Evolutionary conservation across 2,888 invertebrate genomes (phyloP), one percentile per base, ranked within the genome.

Genomic region (Sthenelais limicola): DNA sequence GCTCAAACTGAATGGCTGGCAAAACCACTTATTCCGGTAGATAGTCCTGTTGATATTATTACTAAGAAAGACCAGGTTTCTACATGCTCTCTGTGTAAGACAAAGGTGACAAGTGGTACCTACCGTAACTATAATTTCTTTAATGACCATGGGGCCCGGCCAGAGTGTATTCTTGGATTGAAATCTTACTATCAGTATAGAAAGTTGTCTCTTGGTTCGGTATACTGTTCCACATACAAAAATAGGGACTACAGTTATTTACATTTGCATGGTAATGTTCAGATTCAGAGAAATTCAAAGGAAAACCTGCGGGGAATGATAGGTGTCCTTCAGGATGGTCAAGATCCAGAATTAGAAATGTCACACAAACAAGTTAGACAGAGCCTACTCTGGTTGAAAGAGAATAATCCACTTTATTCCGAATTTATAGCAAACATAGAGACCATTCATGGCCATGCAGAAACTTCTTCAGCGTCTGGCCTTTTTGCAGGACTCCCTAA

Each of bases 401-500:
- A 32, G n/a, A 28, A 56, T 21, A 56, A 56, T 28, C 7, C 5
- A 12, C 56, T 56, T n/a, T 56, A 56, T 32, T 5, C 30, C 15
- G 56, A 56, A 56, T 56, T 56, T 21, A 3, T 56, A 12, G 30
- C 56, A 4, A 56, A 56, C 30, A 2, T 32, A 3, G 56, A 56
- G 33, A 56, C 56, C 7, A 56, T 56, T 3, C 32, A 56, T 56
- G 30, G 56, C 9, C n/a, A 56, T 56, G 28, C 56, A 4, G 18
- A 18, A 30, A 28, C 56, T 21, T 12, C 26, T 4, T 30, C 56
- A 21, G 56, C 56, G 18, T 56, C 30, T 43, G 43, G 43, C 18
- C 18, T 43, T 9, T 56, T 49, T n/a, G n/a, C 21, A 21, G 49
- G 49, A 5, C 7, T 56, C 1, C 56, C 56, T 3, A 56, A 32